These are phyloP conservation scores for Sebastes minor DNA, from an alignment of 2,797 vertebrate genomes.

Conservation along the genomic window DNA sequence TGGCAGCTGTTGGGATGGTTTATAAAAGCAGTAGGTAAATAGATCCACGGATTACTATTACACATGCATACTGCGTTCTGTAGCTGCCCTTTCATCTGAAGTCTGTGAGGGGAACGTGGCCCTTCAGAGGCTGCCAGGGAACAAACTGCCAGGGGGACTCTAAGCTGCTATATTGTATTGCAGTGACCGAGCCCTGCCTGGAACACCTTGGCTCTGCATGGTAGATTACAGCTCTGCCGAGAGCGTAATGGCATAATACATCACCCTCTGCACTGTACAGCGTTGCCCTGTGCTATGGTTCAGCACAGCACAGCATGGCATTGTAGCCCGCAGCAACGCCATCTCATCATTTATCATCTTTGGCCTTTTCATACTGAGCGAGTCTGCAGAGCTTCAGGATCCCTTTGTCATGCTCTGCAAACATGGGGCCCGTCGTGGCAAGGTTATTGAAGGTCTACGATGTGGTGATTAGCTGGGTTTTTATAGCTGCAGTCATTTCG, in stretches of 20 bases:
- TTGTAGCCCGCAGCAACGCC: conserved; percentile 27
- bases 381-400: conserved; percentile 20
- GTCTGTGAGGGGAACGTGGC: background rate
- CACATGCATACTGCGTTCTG: background rate
- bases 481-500: conserved; percentile 38
- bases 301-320: conserved; percentile 26
- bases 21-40: conserved; percentile 44
- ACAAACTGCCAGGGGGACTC: conserved; percentile 13
- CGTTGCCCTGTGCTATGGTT: conserved; percentile 15
- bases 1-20: conserved; percentile 27
- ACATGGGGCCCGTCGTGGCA: conserved; percentile 10
- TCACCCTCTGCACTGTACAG: conserved; percentile 30
- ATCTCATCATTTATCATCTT: conserved; percentile 35
- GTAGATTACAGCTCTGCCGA: conserved; percentile 40
- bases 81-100: conserved; percentile 22
- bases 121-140: conserved; percentile 8
- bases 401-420: conserved; percentile 28
- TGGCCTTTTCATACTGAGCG: conserved; percentile 14
- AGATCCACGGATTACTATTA: conserved; percentile 30
- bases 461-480: conserved; percentile 39
- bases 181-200: conserved; percentile 16
- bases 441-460: conserved; percentile 44
- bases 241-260: conserved; percentile 50
- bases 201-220: conserved; percentile 45
- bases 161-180: conserved; percentile 28